These are phyloP conservation scores for Odontamblyopus lacepedii DNA, from an alignment of 2,797 vertebrate species.

Conservation along the genomic window DNA sequence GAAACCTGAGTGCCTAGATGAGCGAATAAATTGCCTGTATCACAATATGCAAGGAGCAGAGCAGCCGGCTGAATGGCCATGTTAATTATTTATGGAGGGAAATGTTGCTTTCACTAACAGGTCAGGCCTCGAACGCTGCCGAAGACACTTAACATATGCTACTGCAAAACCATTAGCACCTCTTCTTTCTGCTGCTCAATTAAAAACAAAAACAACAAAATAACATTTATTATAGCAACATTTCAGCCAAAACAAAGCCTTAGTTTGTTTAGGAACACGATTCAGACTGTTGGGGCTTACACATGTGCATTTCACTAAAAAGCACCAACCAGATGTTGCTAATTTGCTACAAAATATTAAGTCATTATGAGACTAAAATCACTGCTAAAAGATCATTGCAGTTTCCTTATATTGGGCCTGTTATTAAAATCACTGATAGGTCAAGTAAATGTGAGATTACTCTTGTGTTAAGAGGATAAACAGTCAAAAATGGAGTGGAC, in stretches of 20 bases:
- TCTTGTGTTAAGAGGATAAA: neutral
- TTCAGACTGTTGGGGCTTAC: conserved; percentile 15
- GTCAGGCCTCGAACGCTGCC: conserved; percentile 62
- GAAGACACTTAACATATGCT: conserved; percentile 50
- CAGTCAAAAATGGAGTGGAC: neutral
- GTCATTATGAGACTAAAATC: conserved; percentile 12
- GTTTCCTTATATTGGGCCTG: neutral
- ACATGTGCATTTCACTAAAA: conserved; percentile 15
- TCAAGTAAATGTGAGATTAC: neutral
- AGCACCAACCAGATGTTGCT: conserved; percentile 20
- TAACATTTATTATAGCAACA: conserved; percentile 23
- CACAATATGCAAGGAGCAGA: conserved; percentile 58
- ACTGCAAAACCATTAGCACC: conserved; percentile 52
- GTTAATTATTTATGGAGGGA: conserved; percentile 68
- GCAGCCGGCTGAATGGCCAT: conserved; percentile 44
- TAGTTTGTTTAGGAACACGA: conserved; percentile 19
- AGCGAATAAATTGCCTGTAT: conserved; percentile 65
- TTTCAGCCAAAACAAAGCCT: conserved; percentile 13
- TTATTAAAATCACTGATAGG: neutral
- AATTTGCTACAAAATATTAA: conserved; percentile 12
- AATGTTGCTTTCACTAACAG: conserved; percentile 63
- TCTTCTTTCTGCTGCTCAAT: conserved; percentile 48
- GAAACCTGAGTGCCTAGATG: conserved; percentile 56
- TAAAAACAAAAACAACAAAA: conserved; percentile 45
- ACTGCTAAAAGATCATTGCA: conserved; percentile 1